Evolutionary conservation across 2,888 invertebrate species (phyloP).

Genomic region (Lasius platythorax): DNA sequence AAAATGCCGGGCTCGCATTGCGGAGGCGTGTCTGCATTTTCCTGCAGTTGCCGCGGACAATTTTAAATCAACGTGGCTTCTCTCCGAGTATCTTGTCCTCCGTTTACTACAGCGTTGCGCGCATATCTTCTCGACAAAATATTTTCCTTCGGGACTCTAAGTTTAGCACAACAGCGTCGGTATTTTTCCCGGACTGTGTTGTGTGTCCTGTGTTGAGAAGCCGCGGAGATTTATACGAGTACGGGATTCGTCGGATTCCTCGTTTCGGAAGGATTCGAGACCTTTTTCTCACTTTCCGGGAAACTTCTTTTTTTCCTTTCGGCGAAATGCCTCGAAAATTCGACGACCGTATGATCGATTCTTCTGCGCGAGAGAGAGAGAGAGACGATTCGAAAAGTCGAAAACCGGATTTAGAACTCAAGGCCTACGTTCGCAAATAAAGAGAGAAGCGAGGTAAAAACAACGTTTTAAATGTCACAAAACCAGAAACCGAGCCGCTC

Average conservation of each 20-base stretch:
- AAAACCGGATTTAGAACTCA: constrained; percentile 62
- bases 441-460: constrained; percentile 16
- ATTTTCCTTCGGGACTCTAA: constrained; percentile 39
- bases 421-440: constrained; percentile 46
- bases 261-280: not conserved
- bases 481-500: constrained; percentile 31
- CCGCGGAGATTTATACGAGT: not conserved
- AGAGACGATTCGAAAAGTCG: constrained; percentile 46
- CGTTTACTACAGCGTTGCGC: constrained; percentile 8
- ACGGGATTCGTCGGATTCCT: not conserved
- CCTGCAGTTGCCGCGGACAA: not conserved
- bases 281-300: not conserved
- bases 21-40: constrained; percentile 26
- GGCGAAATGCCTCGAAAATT: not conserved
- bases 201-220: not conserved
- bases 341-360: constrained; percentile 4
- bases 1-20: constrained; percentile 20
- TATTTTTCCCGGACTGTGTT: constrained; percentile 23
- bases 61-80: constrained; percentile 30
- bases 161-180: constrained; percentile 38
- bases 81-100: constrained; percentile 5
- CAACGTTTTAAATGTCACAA: constrained; percentile 38
- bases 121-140: constrained; percentile 36
- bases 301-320: not conserved
- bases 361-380: constrained; percentile 24